A percentile compares a stretch with the other conserved stretches of the same genome.
Evolutionary conservation across 2,113 vertebrate species (phyloP).

Genomic region (Tragulus kanchil): DNA sequence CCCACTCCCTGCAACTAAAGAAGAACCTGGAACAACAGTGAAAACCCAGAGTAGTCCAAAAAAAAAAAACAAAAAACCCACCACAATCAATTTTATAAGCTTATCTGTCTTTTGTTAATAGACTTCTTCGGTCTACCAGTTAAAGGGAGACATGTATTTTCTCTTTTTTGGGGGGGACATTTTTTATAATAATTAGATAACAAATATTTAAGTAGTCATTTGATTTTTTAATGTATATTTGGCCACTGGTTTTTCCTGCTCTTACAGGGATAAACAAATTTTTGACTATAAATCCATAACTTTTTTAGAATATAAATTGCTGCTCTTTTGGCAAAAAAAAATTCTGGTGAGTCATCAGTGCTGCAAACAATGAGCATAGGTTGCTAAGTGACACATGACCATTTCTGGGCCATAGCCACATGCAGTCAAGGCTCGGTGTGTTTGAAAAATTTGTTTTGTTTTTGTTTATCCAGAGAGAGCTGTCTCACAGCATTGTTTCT

Average conservation of each 20-base stretch:
- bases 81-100: not conserved
- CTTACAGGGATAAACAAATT: not conserved
- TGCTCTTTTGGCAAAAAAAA: not conserved
- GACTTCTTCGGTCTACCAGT: not conserved
- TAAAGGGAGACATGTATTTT: not conserved
- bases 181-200: not conserved
- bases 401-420: no score
- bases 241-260: not conserved
- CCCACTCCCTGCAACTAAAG: no score
- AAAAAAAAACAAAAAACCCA: no score
- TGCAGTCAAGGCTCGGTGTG: not conserved
- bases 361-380: not conserved
- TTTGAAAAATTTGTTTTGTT: not conserved
- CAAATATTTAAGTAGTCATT: not conserved
- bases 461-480: not conserved
- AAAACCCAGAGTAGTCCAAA: no score
- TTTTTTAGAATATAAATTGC: not conserved
- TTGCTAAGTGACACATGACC: not conserved
- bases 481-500: not conserved
- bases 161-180: not conserved
- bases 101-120: not conserved
- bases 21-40: no score
- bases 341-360: not conserved
- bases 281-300: not conserved
- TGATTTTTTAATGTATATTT: not conserved